Base-by-base conservation (phyloP, 2,113 vertebrate genomes). In the Picathartes gymnocephalus region DNA sequence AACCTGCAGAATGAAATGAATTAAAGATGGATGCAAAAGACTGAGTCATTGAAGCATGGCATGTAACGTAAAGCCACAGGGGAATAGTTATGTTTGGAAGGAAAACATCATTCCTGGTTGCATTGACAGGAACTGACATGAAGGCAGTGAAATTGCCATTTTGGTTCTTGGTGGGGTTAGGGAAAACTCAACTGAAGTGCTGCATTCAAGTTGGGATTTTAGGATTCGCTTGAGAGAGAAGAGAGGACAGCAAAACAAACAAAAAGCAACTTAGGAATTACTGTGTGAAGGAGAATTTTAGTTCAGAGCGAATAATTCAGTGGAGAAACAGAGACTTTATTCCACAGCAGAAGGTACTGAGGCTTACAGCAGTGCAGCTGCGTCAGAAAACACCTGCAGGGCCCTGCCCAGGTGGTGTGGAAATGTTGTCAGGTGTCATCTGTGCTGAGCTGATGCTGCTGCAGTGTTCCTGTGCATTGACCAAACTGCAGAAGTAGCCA, bases 41-140 rank as follows among this genome's bases (percentile, higher is more conserved):
- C 10, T 31, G 39, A 73, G 31, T 83, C 68, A 42, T 7, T 31
- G 60, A 44, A 54, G 30, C 54, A 80, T 42, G 0, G 0, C 15
- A 10, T 3, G 1, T n/a, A 45, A 50, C 0, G 1, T 62, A 81
- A 64, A 74, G 65, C 20, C 33, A 25, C 2, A 6, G 42, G 25
- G 47, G 30, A 7, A 30, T 86, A 44, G 11, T 42, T 78, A 30
- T 48, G 12, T 60, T 74, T 64, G 45, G 60, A 69, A 73, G 42
- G 37, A 51, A 58, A 71, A 31, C 1, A 0, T 53, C 17, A 22
- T 66, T 92, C 45, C 68, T 80, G 50, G 5, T 54, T 76, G 28
- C 18, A 6, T 17, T 56, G 45, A 40, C 11, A 56, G 47, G 39
- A 79, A 5, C 11, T 80, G n/a, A 13, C 23, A 9, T 47, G 11